Conservation (phyloP, 2,113 vertebrate genomes). For the Micromys minutus region DNA sequence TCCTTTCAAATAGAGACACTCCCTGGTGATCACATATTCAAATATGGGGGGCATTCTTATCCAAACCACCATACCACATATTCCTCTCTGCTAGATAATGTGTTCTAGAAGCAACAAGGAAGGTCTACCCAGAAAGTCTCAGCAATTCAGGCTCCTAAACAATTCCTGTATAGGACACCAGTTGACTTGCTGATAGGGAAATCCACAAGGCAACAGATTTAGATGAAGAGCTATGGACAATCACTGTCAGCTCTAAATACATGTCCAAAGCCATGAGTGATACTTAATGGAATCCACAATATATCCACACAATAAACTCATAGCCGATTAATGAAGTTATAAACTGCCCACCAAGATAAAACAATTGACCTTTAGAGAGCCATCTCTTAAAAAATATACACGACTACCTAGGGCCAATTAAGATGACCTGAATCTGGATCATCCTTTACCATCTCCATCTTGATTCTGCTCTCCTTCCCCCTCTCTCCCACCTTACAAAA, state of each 20-base stretch:
- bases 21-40: neutral
- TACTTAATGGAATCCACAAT: neutral
- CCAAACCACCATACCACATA: too few species aligned
- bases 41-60: neutral
- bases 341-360: too few species aligned
- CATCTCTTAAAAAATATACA: too few species aligned
- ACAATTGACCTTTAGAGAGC: too few species aligned
- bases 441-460: too few species aligned
- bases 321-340: too few species aligned
- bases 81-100: neutral
- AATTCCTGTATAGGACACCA: neutral
- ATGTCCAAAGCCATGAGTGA: neutral
- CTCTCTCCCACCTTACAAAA: too few species aligned
- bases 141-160: neutral
- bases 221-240: neutral
- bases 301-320: too few species aligned
- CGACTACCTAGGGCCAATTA: too few species aligned
- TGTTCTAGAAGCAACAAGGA: neutral
- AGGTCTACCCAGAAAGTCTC: neutral
- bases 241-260: neutral
- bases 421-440: too few species aligned
- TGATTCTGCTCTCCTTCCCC: too few species aligned
- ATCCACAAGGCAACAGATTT: neutral
- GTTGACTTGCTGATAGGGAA: neutral
- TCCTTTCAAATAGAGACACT: neutral